Percentiles rank a stretch among this genome's conserved stretches.
Conservation (phyloP, 37 sponge, comb jelly and placozoan species). For the Cladorhizidae sp. region DNA sequence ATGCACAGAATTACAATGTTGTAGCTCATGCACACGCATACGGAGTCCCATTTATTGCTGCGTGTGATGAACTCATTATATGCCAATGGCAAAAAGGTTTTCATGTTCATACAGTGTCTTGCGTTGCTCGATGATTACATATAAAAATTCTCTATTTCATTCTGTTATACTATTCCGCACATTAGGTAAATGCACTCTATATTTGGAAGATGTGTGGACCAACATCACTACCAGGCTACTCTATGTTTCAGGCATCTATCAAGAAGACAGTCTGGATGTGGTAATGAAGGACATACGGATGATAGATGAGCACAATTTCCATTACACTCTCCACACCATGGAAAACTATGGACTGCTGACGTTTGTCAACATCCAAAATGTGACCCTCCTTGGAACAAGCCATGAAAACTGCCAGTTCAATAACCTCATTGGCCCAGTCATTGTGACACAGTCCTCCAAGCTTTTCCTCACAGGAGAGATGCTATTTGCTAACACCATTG, state of each 20-base stretch:
- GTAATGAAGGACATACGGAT: neutral
- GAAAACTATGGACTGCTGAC: neutral
- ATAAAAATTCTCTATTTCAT: no score
- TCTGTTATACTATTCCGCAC: no score
- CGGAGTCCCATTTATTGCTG: no score
- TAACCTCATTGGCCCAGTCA: no score
- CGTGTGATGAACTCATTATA: no score
- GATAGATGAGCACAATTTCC: neutral
- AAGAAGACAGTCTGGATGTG: neutral
- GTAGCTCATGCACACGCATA: no score
- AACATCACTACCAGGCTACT: neutral
- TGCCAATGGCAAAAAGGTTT: no score
- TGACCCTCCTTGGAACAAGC: neutral
- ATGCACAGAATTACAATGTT: no score
- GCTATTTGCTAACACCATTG: neutral
- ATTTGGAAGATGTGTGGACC: neutral
- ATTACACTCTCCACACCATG: neutral
- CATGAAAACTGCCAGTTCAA: neutral
- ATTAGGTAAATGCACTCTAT: neutral
- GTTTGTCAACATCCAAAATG: neutral
- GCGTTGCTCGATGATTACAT: no score
- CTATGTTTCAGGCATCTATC: neutral
- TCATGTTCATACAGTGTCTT: no score
- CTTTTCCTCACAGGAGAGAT: slow-evolving; percentile 13
- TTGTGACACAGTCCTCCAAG: neutral